Evolutionary conservation across 2,888 invertebrate species (phyloP).

Genomic region (Acrobasis consociella): DNA sequence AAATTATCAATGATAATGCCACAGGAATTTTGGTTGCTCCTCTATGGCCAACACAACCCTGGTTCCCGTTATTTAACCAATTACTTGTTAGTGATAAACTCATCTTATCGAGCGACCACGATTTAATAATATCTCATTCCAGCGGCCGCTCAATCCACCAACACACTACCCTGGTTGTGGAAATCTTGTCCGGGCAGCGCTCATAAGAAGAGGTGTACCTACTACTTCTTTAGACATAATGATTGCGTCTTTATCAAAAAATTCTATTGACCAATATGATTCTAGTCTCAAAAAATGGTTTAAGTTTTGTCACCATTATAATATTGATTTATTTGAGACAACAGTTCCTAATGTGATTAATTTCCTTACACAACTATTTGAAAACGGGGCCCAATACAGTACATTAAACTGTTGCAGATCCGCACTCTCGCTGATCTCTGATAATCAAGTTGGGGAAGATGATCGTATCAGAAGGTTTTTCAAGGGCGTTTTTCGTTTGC

Average conservation of each 20-base stretch:
- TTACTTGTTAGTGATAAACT: not conserved
- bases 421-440: not conserved
- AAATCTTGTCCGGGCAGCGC: not conserved
- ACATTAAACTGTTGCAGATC: not conserved
- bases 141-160: not conserved
- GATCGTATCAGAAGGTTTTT: not conserved
- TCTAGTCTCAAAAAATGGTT: no score
- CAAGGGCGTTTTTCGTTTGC: not conserved
- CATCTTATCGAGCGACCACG: not conserved
- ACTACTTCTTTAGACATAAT: slow-evolving; percentile 2
- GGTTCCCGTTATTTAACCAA: slow-evolving; percentile 2
- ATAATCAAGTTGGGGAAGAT: not conserved
- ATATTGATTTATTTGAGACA: not conserved
- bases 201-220: not conserved
- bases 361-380: not conserved
- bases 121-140: not conserved
- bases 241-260: not conserved
- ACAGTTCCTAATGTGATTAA: not conserved
- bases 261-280: no score
- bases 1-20: slow-evolving; percentile 1
- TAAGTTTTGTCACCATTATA: not conserved
- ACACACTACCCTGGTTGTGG: slow-evolving; percentile 8
- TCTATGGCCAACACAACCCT: slow-evolving; percentile 11
- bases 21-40: slow-evolving; percentile 13
- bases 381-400: not conserved